These are phyloP conservation scores for Pinna nobilis DNA, from an alignment of 1,140 invertebrate genomes.

Conservation along the genomic window DNA sequence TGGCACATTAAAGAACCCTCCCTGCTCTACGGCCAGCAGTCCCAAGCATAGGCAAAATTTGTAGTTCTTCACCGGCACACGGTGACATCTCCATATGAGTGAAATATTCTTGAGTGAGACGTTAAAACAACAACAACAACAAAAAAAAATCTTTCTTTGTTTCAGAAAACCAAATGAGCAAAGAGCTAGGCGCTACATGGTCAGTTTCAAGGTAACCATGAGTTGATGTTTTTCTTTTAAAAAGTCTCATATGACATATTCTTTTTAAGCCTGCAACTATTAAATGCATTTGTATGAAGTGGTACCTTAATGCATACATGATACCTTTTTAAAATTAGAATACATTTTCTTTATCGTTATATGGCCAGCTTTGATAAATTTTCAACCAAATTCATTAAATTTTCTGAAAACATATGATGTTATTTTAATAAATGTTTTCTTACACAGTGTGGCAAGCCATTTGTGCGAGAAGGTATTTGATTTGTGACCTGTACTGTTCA, in stretches of 20 bases:
- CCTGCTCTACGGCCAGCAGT: too few relatives aligned
- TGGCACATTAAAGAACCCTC: too few relatives aligned
- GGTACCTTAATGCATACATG: too few relatives aligned
- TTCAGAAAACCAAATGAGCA: conserved; percentile 80
- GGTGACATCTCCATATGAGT: too few relatives aligned
- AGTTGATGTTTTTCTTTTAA: background rate
- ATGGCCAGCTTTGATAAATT: background rate
- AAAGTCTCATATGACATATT: too few relatives aligned
- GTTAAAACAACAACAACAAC: too few relatives aligned
- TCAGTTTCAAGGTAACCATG: conserved; percentile 76
- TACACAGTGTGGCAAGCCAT: conserved; percentile 81
- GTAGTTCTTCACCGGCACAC: too few relatives aligned
- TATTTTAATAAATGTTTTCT: conserved; percentile 2
- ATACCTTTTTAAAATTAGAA: too few relatives aligned
- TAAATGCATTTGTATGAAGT: too few relatives aligned
- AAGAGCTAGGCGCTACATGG: conserved; percentile 90
- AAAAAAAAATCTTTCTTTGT: conserved; percentile 19
- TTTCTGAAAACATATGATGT: background rate
- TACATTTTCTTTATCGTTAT: background rate
- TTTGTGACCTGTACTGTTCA: conserved; percentile 91
- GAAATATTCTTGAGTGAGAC: too few relatives aligned
- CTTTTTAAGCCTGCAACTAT: too few relatives aligned
- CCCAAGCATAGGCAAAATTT: too few relatives aligned
- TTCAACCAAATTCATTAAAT: background rate
- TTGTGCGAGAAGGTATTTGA: conserved; percentile 87